A percentile compares a stretch with the other conserved stretches of the same genome.
phyloP scores from a whole-genome alignment of 2,888 invertebrate genomes.

The Mesopsocus fuscifrons region DNA sequence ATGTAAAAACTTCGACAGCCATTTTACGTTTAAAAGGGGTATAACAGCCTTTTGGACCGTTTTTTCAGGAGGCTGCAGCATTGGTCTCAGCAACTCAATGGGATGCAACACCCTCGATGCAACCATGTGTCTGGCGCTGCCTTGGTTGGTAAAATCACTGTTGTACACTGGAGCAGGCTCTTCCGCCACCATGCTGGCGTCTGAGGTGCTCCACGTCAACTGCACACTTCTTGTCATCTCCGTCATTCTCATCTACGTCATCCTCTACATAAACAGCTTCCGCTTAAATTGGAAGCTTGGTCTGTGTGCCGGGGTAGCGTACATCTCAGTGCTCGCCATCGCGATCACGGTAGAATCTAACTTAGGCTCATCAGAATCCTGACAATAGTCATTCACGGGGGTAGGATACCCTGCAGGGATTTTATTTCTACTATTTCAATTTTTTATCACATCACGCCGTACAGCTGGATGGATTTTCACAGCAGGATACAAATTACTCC shows the following conservation, averaged over 20 bases:
- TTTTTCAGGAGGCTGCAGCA: conserved; percentile 55
- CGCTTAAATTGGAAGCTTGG: neutral
- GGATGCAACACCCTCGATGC: conserved; percentile 77
- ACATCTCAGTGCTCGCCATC: neutral
- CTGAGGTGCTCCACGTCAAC: neutral
- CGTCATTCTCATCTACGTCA: neutral
- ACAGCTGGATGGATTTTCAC: too few species aligned
- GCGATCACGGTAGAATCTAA: conserved; percentile 3
- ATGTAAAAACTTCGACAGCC: too few species aligned
- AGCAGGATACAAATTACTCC: too few species aligned
- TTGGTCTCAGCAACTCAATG: conserved; percentile 71
- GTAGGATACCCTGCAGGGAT: too few species aligned
- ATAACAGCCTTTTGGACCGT: too few species aligned
- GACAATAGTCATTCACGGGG: neutral
- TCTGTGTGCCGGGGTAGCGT: neutral
- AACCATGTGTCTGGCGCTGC: conserved; percentile 59
- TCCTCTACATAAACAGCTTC: neutral
- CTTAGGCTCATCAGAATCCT: neutral
- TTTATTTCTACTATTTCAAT: too few species aligned
- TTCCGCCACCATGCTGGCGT: neutral
- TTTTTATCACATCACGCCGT: too few species aligned
- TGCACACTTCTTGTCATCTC: neutral
- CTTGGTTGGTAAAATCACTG: conserved; percentile 63
- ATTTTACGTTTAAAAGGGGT: too few species aligned
- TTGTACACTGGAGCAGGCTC: conserved; percentile 24